Conservation (phyloP, 1,140 invertebrate genomes). For the Thalassaphorura encarpata region DNA sequence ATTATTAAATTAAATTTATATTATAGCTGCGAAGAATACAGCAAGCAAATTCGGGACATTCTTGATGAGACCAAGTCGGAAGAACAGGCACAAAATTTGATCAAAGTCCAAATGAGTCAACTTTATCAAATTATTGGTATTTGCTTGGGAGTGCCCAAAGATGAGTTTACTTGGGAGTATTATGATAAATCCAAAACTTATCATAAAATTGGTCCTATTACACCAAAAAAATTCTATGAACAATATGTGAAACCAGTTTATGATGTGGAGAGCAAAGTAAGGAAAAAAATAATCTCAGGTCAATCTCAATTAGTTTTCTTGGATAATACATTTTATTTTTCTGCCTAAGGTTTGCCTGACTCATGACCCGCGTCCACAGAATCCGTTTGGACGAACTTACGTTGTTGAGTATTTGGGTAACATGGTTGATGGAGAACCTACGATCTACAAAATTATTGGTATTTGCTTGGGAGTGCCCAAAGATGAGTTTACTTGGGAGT, state of each 20-base stretch:
- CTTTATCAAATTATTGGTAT: conserved; percentile 75
- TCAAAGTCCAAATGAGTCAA: conserved; percentile 54
- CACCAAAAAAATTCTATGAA: conserved; percentile 69
- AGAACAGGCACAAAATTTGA: conserved; percentile 38
- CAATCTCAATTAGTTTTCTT: conserved; percentile 6
- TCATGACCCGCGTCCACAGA: conserved; percentile 66
- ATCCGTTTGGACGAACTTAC: conserved; percentile 61
- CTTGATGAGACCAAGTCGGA: conserved; percentile 39
- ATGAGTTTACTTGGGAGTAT: conserved; percentile 73
- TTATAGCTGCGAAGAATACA: too few relatives aligned
- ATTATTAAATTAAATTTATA: too few relatives aligned
- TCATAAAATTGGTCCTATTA: conserved; percentile 60
- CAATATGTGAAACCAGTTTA: conserved; percentile 64
- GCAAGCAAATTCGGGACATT: conserved; percentile 47
- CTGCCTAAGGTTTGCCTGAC: conserved; percentile 65
- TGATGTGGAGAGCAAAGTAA: conserved; percentile 72
- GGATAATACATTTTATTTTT: conserved; percentile 6
- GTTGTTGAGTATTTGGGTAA: conserved; percentile 82
- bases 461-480: conserved; percentile 73
- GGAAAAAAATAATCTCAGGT: conserved; percentile 13
- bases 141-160: conserved; percentile 68
- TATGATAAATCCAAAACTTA: conserved; percentile 77
- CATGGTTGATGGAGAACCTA: conserved; percentile 60
- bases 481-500: conserved; percentile 73
- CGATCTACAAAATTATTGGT: conserved; percentile 69